Base-by-base conservation (phyloP, 1,140 invertebrate genomes). In the Ruditapes philippinarum region DNA sequence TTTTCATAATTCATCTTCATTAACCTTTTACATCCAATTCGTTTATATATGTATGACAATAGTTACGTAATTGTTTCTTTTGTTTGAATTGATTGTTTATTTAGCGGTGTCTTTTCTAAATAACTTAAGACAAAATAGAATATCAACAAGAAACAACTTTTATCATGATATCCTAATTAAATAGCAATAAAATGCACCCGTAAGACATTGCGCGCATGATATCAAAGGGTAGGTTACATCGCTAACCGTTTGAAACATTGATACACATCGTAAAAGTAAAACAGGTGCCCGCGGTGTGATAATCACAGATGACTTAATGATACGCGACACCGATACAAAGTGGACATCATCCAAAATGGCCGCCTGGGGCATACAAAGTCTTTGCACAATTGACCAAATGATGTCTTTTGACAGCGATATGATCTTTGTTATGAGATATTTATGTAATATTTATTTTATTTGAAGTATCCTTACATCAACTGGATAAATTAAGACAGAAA, bases 131-230 rank as follows among this genome's bases (percentile, higher is more conserved):
- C 49, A 80, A 80, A 25, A 80, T 51, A 31, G 51, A 49, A 60
- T 54, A 60, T 60, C 25, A 80, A 80, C 54, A 60, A 19, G 65
- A 70, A 70, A 70, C 31, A 36, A 31, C 54, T 19, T 12, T 42
- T 51, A 73, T 88, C 85, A 38, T 68, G 85, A 88, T 79, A 78
- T 42, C 11, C 74, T 45, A 88, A 80, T 88, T 88, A 88, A 88
- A 88, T 1, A 12, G 36, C 40, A 11, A 80, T 88, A 88, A 80
- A 88, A 79, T 54, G 22, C 57, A 62, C 85, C 85, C 85, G 73
- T 88, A 80, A 88, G 85, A 78, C 85, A 88, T 88, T 70, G 31
- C 19, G 17, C 70, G 42, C 22, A 51, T 38, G 12, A 79, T 68
- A 70, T 68, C 60, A 70, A 80, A 60, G 74, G 11, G 1, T 22